phyloP scores from a whole-genome alignment of 2,113 vertebrate species.

The Petaurus breviceps region DNA sequence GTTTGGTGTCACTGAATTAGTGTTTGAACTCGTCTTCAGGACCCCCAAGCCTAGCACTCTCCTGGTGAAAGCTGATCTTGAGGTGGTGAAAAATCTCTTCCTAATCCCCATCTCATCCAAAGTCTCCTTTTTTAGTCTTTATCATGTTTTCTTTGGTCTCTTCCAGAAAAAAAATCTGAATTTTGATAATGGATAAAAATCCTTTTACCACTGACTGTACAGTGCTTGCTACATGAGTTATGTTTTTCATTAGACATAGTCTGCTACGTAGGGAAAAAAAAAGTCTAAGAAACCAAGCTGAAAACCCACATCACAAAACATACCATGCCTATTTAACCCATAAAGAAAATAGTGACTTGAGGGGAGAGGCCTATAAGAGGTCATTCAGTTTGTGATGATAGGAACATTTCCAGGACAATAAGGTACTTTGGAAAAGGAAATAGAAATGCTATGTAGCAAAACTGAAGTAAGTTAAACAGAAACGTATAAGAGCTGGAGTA shows the following conservation, averaged over 20 bases:
- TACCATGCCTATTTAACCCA: conserved; percentile 18
- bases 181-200: conserved; percentile 30
- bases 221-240: neutral
- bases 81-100: neutral
- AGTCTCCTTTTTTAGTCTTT: neutral
- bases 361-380: conserved; percentile 53
- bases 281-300: neutral
- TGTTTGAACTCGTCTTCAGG: neutral
- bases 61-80: neutral
- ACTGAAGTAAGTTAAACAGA: conserved; percentile 73
- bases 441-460: conserved; percentile 73
- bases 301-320: neutral
- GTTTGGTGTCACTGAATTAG: neutral
- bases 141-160: neutral
- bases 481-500: conserved; percentile 71
- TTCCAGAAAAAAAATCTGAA: neutral
- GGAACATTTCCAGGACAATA: conserved; percentile 66
- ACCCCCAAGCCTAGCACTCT: neutral
- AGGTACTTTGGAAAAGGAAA: conserved; percentile 76
- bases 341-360: conserved; percentile 53
- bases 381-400: conserved; percentile 62
- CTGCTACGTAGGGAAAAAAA: neutral
- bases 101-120: no score
- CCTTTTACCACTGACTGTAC: neutral
- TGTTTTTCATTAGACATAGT: neutral